Evolutionary conservation across 2,888 invertebrate genomes (phyloP).

Genomic region (Eupithecia dodoneata): DNA sequence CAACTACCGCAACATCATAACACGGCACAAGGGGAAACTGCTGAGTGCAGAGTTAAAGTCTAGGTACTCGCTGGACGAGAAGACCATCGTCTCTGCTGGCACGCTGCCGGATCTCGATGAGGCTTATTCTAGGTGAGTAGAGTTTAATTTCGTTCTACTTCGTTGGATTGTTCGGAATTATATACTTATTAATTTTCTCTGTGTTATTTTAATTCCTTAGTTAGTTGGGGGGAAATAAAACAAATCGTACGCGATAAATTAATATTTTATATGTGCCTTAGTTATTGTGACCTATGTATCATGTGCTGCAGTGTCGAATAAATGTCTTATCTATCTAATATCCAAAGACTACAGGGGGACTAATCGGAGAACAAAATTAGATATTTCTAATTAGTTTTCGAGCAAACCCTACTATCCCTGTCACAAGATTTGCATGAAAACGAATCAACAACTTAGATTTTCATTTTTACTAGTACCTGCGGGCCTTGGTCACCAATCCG

Average conservation of each 20-base stretch:
- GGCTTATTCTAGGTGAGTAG: conserved; percentile 89
- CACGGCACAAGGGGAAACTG: conserved; percentile 91
- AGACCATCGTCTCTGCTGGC: conserved; percentile 93
- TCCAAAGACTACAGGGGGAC: not conserved
- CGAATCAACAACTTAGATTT: no score
- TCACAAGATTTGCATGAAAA: not conserved
- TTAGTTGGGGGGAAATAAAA: no score
- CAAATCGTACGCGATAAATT: no score
- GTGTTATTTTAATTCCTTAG: no score
- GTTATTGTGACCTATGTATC: no score
- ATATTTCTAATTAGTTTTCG: not conserved
- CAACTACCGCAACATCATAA: conserved; percentile 93
- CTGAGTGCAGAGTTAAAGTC: conserved; percentile 89
- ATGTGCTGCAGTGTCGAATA: no score
- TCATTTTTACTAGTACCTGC: no score
- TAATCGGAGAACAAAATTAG: not conserved
- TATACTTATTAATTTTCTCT: no score
- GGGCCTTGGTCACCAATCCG: no score
- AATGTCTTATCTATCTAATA: not conserved
- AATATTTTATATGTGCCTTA: no score
- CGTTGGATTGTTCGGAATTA: not conserved
- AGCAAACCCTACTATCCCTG: no score
- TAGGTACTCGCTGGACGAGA: conserved; percentile 88
- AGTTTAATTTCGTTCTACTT: not conserved
- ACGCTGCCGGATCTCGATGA: conserved; percentile 95